Conservation (phyloP, 1,140 invertebrate species). For the Rhynchophorus ferrugineus region DNA sequence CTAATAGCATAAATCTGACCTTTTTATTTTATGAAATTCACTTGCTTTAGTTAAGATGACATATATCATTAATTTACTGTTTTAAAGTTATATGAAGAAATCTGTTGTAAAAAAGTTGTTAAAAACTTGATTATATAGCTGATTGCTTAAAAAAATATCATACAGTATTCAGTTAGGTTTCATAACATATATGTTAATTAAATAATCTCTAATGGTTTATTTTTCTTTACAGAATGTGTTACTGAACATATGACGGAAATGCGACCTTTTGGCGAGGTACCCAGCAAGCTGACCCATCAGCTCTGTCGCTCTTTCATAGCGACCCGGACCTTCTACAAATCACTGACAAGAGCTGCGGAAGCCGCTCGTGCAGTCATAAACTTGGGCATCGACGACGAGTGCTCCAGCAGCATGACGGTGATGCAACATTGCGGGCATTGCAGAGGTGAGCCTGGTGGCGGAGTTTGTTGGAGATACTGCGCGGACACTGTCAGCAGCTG, state of each 20-base stretch:
- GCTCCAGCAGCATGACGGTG: conserved; percentile 67
- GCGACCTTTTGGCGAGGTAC: conserved; percentile 90
- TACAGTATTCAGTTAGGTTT: too few species aligned
- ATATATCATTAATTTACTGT: too few species aligned
- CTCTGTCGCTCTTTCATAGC: conserved; percentile 90
- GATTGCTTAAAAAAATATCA: too few species aligned
- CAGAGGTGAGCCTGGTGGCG: conserved; percentile 54
- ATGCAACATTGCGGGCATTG: conserved; percentile 85
- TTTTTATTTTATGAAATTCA: too few species aligned
- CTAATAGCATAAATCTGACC: too few species aligned
- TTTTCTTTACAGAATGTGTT: conserved; percentile 53
- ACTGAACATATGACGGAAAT: conserved; percentile 85
- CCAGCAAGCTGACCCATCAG: conserved; percentile 79
- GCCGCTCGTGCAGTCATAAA: conserved; percentile 74
- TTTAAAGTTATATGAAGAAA: too few species aligned
- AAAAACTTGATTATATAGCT: too few species aligned
- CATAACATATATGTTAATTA: too few species aligned
- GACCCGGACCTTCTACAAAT: conserved; percentile 86
- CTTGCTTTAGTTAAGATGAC: too few species aligned
- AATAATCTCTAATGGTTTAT: too few species aligned
- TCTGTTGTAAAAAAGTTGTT: too few species aligned
- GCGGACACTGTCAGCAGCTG: conserved; percentile 86
- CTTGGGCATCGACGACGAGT: conserved; percentile 64
- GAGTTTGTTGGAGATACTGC: conserved; percentile 82
- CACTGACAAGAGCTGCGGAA: conserved; percentile 72